Evolutionary conservation across 2,113 vertebrate genomes (phyloP), one percentile per base, ranked within the genome.

Genomic region (Malurus cyaneus): DNA sequence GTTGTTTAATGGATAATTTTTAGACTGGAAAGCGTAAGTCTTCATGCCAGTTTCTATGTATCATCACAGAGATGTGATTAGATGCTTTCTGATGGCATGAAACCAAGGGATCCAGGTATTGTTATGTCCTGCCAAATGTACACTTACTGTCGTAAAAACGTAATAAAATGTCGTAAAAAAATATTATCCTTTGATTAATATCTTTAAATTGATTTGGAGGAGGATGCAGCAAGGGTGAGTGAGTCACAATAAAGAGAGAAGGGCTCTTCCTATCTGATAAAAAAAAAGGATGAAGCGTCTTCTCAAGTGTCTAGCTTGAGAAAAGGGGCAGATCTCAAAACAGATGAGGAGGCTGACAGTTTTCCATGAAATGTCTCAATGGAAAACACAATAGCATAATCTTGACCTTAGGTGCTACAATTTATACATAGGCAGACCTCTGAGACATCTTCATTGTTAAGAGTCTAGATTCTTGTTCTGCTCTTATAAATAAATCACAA

Each of bases 401-500:
- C 42, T 32, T 88, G 67, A 77, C 71, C 72, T 72, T 29, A 39
- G 31, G n/a, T 85, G 62, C 53, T 72, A 53, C 49, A 46, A 41
- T 80, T 71, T 65, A 16, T 73, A 39, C 18, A 41, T 6, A 76
- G 88, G 39, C 62, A 86, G 79, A 76, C 36, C 46, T 88, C 69
- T 36, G 32, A 79, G 59, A 92, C 31, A 11, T 62, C 54, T 86
- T 93, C 64, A 44, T 66, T 62, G 50, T 13, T 70, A 52, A 47
- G 42, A 77, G 59, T 53, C 31, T 52, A 83, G 64, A 77, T 76
- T 65, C 66, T 61, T 91, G 29, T 74, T 90, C 66, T 90, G 32
- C 36, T 77, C 39, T 62, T 86, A 79, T 86, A 81, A 95, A 94
- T 95, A 86, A 94, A 88, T 82, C 44, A 91, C 9, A n/a, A 89